Conservation (phyloP, 1,140 invertebrate genomes). For the Maniola jurtina region DNA sequence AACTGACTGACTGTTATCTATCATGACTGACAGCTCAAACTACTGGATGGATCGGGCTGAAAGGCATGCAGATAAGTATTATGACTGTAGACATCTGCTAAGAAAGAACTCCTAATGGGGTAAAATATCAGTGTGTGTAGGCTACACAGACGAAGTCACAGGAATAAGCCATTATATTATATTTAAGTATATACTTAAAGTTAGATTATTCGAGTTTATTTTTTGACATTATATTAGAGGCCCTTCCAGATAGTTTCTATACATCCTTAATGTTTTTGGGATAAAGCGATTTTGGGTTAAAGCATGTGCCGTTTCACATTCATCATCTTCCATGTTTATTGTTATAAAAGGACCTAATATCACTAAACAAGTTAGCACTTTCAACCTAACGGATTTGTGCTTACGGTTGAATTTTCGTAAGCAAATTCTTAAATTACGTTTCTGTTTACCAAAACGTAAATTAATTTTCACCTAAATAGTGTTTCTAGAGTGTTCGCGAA, state of each 20-base stretch:
- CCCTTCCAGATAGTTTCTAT: slow-evolving; percentile 26
- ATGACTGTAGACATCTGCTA: no score
- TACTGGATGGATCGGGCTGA: no score
- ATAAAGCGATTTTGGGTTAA: slow-evolving; percentile 43
- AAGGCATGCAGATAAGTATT: no score
- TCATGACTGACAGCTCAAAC: no score
- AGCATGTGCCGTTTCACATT: slow-evolving; percentile 40
- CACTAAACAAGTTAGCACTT: background rate
- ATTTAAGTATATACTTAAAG: no score
- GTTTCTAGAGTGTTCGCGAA: slow-evolving; percentile 20
- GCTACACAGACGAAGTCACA: no score
- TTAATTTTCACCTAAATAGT: slow-evolving; percentile 31
- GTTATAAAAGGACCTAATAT: slow-evolving; percentile 25
- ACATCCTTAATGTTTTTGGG: slow-evolving; percentile 31
- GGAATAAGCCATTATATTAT: no score
- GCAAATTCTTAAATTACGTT: slow-evolving; percentile 10
- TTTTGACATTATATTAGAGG: background rate
- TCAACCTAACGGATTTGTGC: background rate
- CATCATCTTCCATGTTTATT: slow-evolving; percentile 33
- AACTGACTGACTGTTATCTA: no score
- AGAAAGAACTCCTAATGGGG: no score
- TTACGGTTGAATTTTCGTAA: slow-evolving; percentile 9
- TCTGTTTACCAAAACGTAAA: slow-evolving; percentile 16
- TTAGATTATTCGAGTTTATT: no score
- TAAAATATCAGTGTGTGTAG: no score